Evolutionary conservation across 2,797 vertebrate genomes (phyloP).

Genomic region (Emydoidea blandingii): DNA sequence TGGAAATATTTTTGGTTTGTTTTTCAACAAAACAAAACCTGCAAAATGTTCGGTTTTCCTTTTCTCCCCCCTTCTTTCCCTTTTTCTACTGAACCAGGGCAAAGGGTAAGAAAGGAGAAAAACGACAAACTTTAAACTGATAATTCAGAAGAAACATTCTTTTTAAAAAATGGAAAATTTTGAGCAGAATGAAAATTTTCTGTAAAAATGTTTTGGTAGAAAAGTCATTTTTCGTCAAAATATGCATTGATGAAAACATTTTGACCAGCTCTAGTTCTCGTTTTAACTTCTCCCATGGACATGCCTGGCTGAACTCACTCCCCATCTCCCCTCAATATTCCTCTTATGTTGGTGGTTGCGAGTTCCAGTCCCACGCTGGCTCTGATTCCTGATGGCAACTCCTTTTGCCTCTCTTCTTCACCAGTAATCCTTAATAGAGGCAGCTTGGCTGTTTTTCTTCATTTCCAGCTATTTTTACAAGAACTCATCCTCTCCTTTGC

Average conservation of each 20-base stretch:
- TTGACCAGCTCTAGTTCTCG: not conserved
- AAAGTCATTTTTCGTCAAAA: not conserved
- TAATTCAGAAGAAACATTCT: not conserved
- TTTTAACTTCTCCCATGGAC: not conserved
- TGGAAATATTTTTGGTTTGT: not conserved
- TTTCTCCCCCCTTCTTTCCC: not conserved
- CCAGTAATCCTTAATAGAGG: not conserved
- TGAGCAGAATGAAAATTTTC: not conserved
- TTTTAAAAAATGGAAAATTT: not conserved
- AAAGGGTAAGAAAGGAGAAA: not conserved
- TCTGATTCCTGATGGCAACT: not conserved
- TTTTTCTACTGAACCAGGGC: not conserved
- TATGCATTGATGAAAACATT: not conserved
- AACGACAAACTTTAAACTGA: not conserved
- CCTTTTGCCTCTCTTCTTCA: not conserved
- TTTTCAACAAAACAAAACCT: not conserved
- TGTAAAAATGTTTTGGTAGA: not conserved
- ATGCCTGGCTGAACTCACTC: not conserved
- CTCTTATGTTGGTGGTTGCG: accelerated
- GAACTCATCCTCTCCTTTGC: not conserved
- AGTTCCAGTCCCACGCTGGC: not conserved
- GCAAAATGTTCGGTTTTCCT: not conserved
- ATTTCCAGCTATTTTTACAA: not conserved
- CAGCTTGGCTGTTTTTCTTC: not conserved
- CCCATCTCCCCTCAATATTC: not conserved